Evolutionary conservation across 2,113 vertebrate species (phyloP).

Genomic region (Lasiurus borealis): DNA sequence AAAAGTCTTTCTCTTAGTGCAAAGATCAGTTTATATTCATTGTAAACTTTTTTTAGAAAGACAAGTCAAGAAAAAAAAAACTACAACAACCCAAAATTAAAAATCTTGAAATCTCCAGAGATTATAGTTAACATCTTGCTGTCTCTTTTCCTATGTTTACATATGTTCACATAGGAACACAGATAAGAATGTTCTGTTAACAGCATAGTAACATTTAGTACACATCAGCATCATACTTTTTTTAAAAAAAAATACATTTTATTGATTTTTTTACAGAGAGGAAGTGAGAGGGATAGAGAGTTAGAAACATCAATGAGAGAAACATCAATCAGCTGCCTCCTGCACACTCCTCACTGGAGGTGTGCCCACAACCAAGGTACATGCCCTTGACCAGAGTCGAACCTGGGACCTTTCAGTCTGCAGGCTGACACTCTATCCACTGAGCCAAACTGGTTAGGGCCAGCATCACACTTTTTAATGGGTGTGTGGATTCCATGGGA

Average conservation of each 20-base stretch:
- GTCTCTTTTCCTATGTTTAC: not conserved
- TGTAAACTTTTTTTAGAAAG: not conserved
- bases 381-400: too few relatives aligned
- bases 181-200: not conserved
- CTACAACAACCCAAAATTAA: not conserved
- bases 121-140: not conserved
- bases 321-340: too few relatives aligned
- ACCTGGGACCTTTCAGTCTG: too few relatives aligned
- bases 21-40: not conserved
- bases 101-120: not conserved
- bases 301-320: too few relatives aligned
- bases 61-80: not conserved
- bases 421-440: too few relatives aligned
- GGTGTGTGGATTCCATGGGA: fast-evolving
- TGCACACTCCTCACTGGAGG: too few relatives aligned
- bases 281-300: too few relatives aligned
- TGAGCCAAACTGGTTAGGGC: too few relatives aligned
- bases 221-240: not conserved
- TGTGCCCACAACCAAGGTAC: too few relatives aligned
- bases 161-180: not conserved
- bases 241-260: too few relatives aligned
- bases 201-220: not conserved
- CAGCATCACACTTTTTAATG: not conserved
- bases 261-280: too few relatives aligned
- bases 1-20: not conserved